Base-by-base conservation (phyloP, 2,888 invertebrate genomes). In the Hofmannophila pseudospretella region DNA sequence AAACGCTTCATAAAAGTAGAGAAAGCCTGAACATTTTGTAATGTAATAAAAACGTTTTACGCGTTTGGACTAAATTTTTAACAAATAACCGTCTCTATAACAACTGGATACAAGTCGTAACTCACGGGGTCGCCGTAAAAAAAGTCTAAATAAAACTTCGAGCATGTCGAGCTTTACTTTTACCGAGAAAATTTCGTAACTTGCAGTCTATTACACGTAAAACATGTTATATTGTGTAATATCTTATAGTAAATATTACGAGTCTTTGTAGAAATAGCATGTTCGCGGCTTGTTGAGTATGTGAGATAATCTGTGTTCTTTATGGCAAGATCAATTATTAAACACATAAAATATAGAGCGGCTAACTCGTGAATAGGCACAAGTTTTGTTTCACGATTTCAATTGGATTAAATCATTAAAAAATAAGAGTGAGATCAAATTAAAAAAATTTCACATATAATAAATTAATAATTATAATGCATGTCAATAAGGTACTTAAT, bases 11-110 rank as follows among this genome's bases (percentile, higher is more conserved):
- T 46, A 58, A 53, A 54, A 55, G 50, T 45, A 51, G 58, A 58
- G 57, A 60, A 62, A 55, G 53, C 43, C 50, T 42, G 40, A 36
- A 54, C 10, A 54, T 56, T 29, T 45, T 41, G 51, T 71, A 50
- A 67, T 60, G 59, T 57, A 65, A 71, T 63, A 63, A 59, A 51
- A 50, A 41, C 8, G 14, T 45, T 62, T 59, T 54, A 63, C 51
- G 51, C 49, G 51, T 58, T 58, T 62, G 48, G 47, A 54, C 58
- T 56, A 54, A 49, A 54, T 57, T 40, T 51, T 39, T 22, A 41
- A 35, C 40, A 39, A 30, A 41, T 34, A 34, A 39, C 30, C 31
- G 30, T 40, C 36, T 38, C 33, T 43, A 40, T 44, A 55, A 50
- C 43, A 52, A 52, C 56, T 57, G 51, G 51, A 42, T 40, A 41